A percentile compares a stretch with the other conserved stretches of the same genome.
These are phyloP conservation scores for Diachrysia chrysitis DNA, from an alignment of 2,888 invertebrate species.

Conservation along the genomic window DNA sequence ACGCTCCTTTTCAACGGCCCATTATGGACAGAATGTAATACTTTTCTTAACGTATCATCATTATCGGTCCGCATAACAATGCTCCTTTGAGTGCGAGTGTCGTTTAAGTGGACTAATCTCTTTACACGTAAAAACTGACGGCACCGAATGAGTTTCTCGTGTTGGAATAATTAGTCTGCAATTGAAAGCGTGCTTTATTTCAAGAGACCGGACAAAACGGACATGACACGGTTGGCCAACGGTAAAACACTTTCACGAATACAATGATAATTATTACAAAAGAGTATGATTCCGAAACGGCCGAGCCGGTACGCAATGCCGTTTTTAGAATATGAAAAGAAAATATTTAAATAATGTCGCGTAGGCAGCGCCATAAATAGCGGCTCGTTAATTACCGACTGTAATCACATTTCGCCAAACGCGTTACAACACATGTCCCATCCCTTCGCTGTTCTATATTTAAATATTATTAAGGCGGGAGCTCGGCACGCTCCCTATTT, in stretches of 20 bases:
- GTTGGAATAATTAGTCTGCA: conserved; percentile 89
- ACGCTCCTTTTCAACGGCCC: conserved; percentile 81
- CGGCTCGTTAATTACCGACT: conserved; percentile 86
- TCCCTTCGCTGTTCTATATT: conserved; percentile 88
- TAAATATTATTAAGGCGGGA: conserved; percentile 86
- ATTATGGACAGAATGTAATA: conserved; percentile 83
- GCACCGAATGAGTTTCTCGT: conserved; percentile 87
- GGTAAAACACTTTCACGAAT: conserved; percentile 87
- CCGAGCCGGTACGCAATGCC: conserved; percentile 56
- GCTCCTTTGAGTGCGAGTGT: conserved; percentile 78
- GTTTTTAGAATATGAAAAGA: conserved; percentile 74
- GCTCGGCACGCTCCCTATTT: conserved; percentile 82
- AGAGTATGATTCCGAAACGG: conserved; percentile 76
- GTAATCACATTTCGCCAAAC: conserved; percentile 89
- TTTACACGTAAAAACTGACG: conserved; percentile 86
- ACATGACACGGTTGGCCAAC: conserved; percentile 86
- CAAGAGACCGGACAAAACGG: conserved; percentile 84
- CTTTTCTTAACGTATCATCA: conserved; percentile 87
- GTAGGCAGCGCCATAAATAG: conserved; percentile 79
- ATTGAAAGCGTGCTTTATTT: conserved; percentile 89
- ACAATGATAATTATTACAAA: conserved; percentile 82
- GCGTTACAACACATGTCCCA: conserved; percentile 88
- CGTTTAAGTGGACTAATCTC: conserved; percentile 87
- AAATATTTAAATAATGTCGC: conserved; percentile 66
- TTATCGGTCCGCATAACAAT: conserved; percentile 84